Percentiles rank a stretch among this genome's conserved stretches.
phyloP scores from a whole-genome alignment of 2,113 vertebrate species.

The Calypte anna region DNA sequence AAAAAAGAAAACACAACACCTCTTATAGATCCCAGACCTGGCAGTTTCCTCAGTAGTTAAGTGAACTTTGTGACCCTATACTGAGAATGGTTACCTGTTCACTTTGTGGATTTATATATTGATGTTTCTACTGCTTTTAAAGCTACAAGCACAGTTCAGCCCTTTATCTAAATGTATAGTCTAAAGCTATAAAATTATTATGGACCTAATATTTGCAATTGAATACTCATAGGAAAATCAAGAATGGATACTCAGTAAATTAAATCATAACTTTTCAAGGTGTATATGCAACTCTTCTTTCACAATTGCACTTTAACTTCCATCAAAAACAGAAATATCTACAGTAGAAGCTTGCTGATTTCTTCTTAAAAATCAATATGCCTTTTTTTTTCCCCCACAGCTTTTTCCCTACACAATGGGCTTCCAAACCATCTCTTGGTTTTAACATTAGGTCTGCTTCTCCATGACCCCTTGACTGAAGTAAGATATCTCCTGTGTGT shows the following conservation, averaged over 20 bases:
- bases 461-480: neutral
- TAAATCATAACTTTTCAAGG: neutral
- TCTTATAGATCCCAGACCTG: neutral
- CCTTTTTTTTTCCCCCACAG: neutral
- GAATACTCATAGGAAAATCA: neutral
- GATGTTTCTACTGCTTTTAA: neutral
- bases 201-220: neutral
- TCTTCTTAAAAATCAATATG: neutral
- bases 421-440: neutral
- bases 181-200: neutral
- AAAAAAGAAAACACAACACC: neutral
- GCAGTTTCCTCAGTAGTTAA: neutral
- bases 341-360: neutral
- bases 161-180: neutral
- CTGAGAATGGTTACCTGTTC: neutral
- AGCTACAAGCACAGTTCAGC: neutral
- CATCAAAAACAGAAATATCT: neutral
- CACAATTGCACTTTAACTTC: neutral
- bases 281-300: neutral
- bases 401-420: neutral
- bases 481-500: neutral
- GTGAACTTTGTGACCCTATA: neutral
- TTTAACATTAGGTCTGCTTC: neutral
- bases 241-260: neutral
- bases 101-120: neutral